These are phyloP conservation scores for Sebastes matsubarae DNA, from an alignment of 2,797 vertebrate genomes.

Conservation along the genomic window DNA sequence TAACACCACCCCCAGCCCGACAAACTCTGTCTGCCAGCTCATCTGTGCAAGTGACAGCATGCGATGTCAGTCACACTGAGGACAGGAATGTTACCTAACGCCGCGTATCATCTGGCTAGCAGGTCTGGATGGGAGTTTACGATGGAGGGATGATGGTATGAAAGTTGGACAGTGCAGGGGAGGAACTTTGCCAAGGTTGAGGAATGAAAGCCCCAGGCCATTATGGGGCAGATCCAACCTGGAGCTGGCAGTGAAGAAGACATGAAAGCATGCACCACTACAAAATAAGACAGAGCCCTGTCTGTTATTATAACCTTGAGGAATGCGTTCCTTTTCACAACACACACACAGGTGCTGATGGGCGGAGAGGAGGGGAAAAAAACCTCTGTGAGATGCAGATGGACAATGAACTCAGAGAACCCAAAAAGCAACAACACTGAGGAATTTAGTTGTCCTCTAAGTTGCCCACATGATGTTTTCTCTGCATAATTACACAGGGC, in stretches of 20 bases:
- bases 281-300: neutral
- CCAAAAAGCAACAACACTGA: neutral
- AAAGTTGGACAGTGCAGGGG: neutral
- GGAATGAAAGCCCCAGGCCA: conserved; percentile 28
- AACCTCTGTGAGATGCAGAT: neutral
- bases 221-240: conserved; percentile 13
- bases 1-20: neutral
- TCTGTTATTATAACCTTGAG: neutral
- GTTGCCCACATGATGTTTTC: neutral
- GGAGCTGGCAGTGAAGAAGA: neutral
- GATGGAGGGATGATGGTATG: conserved; percentile 14
- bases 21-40: neutral
- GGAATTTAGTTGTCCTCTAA: neutral
- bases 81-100: conserved; percentile 59
- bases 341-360: conserved; percentile 4
- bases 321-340: conserved; percentile 7
- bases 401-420: neutral
- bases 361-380: neutral
- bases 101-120: conserved; percentile 15
- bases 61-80: conserved; percentile 4
- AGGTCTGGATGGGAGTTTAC: conserved; percentile 27
- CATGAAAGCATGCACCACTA: neutral
- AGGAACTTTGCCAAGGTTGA: neutral
- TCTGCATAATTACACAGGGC: neutral
- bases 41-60: conserved; percentile 53